Base-by-base conservation (phyloP, 2,797 vertebrate genomes). In the Tangara arthus region DNA sequence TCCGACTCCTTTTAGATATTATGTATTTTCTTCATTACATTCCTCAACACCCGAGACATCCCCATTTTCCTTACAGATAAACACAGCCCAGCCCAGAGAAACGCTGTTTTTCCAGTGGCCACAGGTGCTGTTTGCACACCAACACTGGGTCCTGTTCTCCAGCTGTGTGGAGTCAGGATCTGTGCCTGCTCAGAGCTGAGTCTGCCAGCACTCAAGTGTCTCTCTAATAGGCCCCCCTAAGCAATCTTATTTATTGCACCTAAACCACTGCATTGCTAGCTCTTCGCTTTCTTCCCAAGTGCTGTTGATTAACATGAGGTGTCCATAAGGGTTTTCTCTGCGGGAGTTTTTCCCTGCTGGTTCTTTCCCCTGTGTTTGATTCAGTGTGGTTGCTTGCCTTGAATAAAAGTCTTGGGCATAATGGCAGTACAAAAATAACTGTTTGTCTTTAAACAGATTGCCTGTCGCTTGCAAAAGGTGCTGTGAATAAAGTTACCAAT, bases 121-220 rank as follows among this genome's bases (percentile, higher is more conserved):
- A 20, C 0, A 0, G 50, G 61, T 66, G 44, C 50, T 63, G 35
- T 86, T 64, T 73, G 64, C 57, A 53, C 49, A 77, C 27, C 68
- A 81, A 32, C 34, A 63, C 26, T 6, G 50, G 53, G 64, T 57
- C 42, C 15, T 6, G 59, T 14, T 35, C 39, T 90, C 77, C 52
- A 63, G 52, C 32, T 79, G 34, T 28, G 64, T 34, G 11, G 49
- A 70, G 55, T 56, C 24, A 69, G 65, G 59, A 64, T 47, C 68
- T 17, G 20, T 46, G 59, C 53, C 41, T 26, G 27, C 61, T 85
- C 49, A 39, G 16, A 86, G 52, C 16, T 0, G 1, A 79, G n/a
- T 8, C 32, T 60, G 64, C 27, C 26, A 82, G 37, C 44, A 60
- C 52, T 55, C 0, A 0, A 76, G 39, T 0, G 0, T 46, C 39